Percentiles rank a stretch among this genome's conserved stretches.
phyloP scores from a whole-genome alignment of 1,140 invertebrate genomes.

The Steinernema feltiae region DNA sequence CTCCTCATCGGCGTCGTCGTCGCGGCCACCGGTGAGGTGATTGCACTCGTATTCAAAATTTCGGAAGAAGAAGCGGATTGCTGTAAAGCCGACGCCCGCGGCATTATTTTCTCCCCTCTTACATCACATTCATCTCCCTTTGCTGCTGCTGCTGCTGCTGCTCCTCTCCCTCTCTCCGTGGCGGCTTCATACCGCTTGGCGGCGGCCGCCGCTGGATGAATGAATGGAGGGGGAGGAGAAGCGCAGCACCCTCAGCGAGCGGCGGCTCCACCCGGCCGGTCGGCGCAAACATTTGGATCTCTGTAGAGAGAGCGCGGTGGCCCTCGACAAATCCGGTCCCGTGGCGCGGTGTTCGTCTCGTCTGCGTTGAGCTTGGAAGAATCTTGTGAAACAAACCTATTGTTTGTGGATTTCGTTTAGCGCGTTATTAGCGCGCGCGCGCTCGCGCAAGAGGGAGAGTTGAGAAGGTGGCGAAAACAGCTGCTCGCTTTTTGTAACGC shows the following conservation, averaged over 20 bases:
- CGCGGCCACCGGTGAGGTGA: too few relatives aligned
- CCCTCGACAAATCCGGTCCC: conserved; percentile 12
- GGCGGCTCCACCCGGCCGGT: conserved; percentile 1
- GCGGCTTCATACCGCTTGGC: not conserved
- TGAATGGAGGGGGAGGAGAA: not conserved
- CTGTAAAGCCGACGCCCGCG: not conserved
- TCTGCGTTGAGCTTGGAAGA: not conserved
- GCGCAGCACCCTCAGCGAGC: not conserved
- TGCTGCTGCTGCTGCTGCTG: not conserved
- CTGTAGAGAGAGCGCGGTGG: not conserved
- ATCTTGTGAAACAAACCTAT: not conserved
- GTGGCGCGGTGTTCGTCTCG: not conserved
- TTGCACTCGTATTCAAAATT: conserved; percentile 10
- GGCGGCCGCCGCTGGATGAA: not conserved
- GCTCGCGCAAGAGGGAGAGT: too few relatives aligned
- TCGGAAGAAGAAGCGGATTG: not conserved
- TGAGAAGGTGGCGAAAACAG: not conserved
- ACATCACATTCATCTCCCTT: conserved; percentile 11
- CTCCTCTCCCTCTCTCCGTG: not conserved
- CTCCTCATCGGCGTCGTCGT: too few relatives aligned
- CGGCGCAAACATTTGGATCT: conserved; percentile 1
- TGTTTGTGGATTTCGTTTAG: not conserved
- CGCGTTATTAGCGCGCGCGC: not conserved
- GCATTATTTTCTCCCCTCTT: not conserved
- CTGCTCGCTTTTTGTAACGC: not conserved